Evolutionary conservation across 2,113 vertebrate genomes (phyloP).

Genomic region (Hemicordylus capensis): DNA sequence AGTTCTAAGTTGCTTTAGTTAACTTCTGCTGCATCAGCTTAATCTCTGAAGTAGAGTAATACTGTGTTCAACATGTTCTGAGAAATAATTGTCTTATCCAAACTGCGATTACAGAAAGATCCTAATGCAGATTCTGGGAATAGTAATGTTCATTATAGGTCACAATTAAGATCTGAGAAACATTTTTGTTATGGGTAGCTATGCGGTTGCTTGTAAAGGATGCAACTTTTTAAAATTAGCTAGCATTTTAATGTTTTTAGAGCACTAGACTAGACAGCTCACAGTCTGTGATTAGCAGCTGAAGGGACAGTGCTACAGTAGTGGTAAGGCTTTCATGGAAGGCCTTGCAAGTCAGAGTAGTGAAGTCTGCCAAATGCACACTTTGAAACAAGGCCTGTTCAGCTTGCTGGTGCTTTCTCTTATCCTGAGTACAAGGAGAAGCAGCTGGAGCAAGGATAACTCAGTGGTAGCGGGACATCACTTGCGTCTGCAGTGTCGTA

Average conservation of each 20-base stretch:
- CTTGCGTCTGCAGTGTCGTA: not conserved
- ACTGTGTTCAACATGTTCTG: not conserved
- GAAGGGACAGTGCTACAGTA: not conserved
- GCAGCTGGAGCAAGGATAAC: not conserved
- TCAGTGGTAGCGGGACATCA: not conserved
- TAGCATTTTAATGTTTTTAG: too few species aligned
- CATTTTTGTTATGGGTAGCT: not conserved
- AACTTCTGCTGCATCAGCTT: not conserved
- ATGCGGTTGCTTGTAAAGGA: too few species aligned
- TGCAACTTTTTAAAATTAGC: too few species aligned
- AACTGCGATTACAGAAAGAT: not conserved
- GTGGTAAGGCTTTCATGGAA: not conserved
- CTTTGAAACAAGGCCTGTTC: not conserved
- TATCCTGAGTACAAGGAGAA: too few species aligned
- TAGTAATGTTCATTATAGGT: not conserved
- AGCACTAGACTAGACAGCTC: too few species aligned
- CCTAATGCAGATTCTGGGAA: not conserved
- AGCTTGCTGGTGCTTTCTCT: not conserved
- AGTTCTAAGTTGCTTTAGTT: too few species aligned
- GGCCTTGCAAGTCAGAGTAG: not conserved
- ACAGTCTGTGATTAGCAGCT: too few species aligned
- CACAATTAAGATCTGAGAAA: not conserved
- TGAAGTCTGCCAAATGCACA: not conserved
- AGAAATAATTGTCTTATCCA: not conserved
- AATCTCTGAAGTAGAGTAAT: not conserved